A percentile compares a stretch with the other conserved stretches of the same genome.
Evolutionary conservation across 1,140 invertebrate species (phyloP).

Genomic region (Whitmania pigra): DNA sequence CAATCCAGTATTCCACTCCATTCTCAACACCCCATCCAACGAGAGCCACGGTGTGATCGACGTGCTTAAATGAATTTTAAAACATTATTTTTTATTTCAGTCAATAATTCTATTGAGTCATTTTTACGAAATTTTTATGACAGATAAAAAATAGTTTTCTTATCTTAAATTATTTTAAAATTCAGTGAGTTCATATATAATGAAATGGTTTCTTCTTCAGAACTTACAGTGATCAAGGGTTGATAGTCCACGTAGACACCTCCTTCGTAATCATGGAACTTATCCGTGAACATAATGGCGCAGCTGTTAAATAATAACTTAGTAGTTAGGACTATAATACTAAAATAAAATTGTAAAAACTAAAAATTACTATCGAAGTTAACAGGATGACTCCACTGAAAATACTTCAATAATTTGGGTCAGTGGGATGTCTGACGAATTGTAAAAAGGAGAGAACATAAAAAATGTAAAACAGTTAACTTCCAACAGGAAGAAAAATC

Average conservation of each 20-base stretch:
- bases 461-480: no score
- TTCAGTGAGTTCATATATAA: background rate
- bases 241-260: constrained; percentile 43
- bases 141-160: background rate
- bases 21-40: constrained; percentile 44
- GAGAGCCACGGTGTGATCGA: constrained; percentile 46
- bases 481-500: no score
- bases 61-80: constrained; percentile 28
- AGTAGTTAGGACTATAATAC: background rate
- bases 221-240: background rate
- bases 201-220: background rate
- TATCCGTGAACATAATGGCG: constrained; percentile 43
- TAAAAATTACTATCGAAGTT: background rate
- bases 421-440: no score
- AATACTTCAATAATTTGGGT: background rate
- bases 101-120: background rate
- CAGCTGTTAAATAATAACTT: constrained; percentile 30
- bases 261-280: constrained; percentile 42
- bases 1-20: constrained; percentile 45
- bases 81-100: background rate
- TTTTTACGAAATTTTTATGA: background rate
- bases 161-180: background rate
- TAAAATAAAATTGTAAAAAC: background rate
- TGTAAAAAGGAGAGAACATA: no score
- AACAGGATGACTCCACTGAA: background rate